phyloP scores from a whole-genome alignment of 2,888 invertebrate species.

The Magallana nippona region DNA sequence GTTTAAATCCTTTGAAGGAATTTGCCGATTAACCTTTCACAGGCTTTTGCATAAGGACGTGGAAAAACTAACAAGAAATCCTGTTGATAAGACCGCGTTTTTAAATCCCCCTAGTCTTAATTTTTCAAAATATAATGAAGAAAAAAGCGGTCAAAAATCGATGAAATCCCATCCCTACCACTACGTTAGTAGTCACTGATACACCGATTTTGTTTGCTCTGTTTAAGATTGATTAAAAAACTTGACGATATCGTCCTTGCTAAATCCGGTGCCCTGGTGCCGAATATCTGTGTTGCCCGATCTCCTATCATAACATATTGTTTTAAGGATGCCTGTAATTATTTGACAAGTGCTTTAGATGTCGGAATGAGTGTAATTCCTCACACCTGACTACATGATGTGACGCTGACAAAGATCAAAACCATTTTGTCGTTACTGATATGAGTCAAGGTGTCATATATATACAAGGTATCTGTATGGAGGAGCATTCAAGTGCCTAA shows the following conservation, averaged over 20 bases:
- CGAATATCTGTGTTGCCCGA: slow-evolving; percentile 5
- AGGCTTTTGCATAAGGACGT: background rate
- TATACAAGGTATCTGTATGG: slow-evolving; percentile 9
- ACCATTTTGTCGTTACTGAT: background rate
- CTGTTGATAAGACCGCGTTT: slow-evolving; percentile 6
- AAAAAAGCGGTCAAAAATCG: slow-evolving; percentile 24
- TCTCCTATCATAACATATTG: slow-evolving; percentile 28
- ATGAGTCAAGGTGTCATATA: background rate
- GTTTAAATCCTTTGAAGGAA: slow-evolving; percentile 29
- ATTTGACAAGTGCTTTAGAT: slow-evolving; percentile 35
- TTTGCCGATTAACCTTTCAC: slow-evolving; percentile 16
- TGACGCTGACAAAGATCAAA: slow-evolving; percentile 29
- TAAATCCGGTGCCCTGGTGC: slow-evolving; percentile 14
- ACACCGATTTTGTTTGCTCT: slow-evolving; percentile 16
- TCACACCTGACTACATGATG: slow-evolving; percentile 15
- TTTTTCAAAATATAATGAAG: slow-evolving; percentile 33
- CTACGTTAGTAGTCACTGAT: slow-evolving; percentile 18
- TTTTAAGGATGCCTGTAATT: slow-evolving; percentile 30
- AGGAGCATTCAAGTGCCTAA: background rate
- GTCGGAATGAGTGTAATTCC: slow-evolving; percentile 19
- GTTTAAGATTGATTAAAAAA: slow-evolving; percentile 33
- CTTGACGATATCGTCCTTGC: background rate
- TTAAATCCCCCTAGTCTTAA: slow-evolving; percentile 20
- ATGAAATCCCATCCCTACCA: slow-evolving; percentile 8
- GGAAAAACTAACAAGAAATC: slow-evolving; percentile 31